These are phyloP conservation scores for Cardinalis cardinalis DNA, from an alignment of 2,113 vertebrate genomes.

Conservation along the genomic window DNA sequence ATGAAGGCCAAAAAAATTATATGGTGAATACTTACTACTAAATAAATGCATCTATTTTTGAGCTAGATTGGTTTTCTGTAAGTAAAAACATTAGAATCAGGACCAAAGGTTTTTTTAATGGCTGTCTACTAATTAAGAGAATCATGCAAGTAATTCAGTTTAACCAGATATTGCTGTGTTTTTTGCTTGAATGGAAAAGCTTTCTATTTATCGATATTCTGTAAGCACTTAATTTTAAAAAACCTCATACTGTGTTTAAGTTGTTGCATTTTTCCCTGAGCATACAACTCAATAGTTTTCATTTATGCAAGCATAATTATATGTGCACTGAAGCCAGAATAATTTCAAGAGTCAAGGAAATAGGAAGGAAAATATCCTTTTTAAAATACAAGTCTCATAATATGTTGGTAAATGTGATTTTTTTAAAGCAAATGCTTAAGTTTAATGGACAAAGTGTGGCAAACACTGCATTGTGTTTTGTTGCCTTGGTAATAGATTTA, in stretches of 20 bases:
- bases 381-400: background rate
- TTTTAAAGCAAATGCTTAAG: background rate
- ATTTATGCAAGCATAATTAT: background rate
- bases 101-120: background rate
- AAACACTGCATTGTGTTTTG: background rate
- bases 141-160: background rate
- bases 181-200: background rate
- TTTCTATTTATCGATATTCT: background rate
- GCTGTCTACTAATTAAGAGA: background rate
- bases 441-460: background rate
- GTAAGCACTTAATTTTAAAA: background rate
- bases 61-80: background rate
- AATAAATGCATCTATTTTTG: background rate
- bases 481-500: conserved; percentile 12
- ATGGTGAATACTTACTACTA: background rate
- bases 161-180: background rate
- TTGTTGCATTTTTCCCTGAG: background rate
- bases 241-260: background rate
- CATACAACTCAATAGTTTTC: background rate
- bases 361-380: background rate
- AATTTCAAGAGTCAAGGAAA: background rate
- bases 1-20: background rate
- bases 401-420: background rate
- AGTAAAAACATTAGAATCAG: background rate
- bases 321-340: background rate